Evolutionary conservation across 1,140 invertebrate species (phyloP), one percentile per base, ranked within the genome.

Genomic region (Globodera ellingtonae): DNA sequence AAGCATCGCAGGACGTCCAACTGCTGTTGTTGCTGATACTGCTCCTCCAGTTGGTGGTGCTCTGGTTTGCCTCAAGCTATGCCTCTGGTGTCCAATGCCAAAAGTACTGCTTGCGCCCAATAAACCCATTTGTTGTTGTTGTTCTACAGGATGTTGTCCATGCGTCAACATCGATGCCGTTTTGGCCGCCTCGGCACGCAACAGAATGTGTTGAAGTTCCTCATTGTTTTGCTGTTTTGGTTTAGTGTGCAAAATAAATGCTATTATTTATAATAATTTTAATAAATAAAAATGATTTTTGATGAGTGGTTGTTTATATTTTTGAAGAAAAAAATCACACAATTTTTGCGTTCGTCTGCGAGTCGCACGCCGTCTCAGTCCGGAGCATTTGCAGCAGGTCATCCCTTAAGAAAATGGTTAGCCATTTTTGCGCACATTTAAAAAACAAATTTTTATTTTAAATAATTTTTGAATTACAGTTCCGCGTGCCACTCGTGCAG

Each of bases 121-220:
- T 70, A 10, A 21, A 0, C 35, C 67, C 35, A 13, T 44, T 35
- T 70, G n/a, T 70, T 18, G 67, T 70, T 70, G 67, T 70, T 70
- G 67, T 47, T 70, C 56, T 10, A 62, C 56, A 21, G 67, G 67
- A 6, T 70, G 24, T 35, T 70, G 67, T 10, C 67, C 67, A 44
- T 44, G 35, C 24, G 46, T 70, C 1, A 70, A 18, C 67, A 70
- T 70, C 35, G 67, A 24, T 21, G 67, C 67, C 67, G 24, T 35
- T 70, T 70, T 70, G 67, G 67, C 67, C 0, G 67, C 35, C n/a
- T 70, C 67, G 35, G 67, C 67, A 35, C 46, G 67, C 21, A 70
- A 70, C 24, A 70, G 24, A 35, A 70, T 35, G 35, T 70, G 67
- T 21, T 18, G 35, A 10, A 70, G 67, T 44, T 70, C 67, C 67